A percentile compares a stretch with the other conserved stretches of the same genome.
phyloP scores from a whole-genome alignment of 2,888 invertebrate species.

The Ptilodon capucinus region DNA sequence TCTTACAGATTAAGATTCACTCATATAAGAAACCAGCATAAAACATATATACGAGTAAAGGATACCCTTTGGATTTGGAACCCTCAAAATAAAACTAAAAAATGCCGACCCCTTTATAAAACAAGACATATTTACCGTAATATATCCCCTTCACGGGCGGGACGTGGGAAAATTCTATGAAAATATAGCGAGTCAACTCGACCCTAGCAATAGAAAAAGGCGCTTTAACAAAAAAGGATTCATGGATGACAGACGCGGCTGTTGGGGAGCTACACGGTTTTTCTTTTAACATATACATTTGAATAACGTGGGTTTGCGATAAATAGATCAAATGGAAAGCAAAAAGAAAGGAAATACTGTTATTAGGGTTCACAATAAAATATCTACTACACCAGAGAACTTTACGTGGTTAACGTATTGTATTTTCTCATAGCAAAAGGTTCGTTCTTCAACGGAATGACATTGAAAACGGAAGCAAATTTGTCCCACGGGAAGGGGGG shows the following conservation, averaged over 20 bases:
- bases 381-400: no score
- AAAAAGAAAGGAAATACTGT: no score
- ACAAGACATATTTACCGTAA: background rate
- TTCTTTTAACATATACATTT: background rate
- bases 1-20: no score
- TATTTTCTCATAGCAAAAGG: no score
- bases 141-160: background rate
- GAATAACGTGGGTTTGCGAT: background rate
- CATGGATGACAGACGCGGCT: background rate
- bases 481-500: no score
- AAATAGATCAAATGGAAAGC: background rate
- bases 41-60: no score
- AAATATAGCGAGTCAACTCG: background rate
- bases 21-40: no score
- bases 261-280: background rate
- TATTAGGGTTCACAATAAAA: no score
- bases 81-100: background rate
- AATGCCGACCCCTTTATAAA: background rate
- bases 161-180: background rate
- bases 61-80: no score
- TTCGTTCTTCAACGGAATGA: no score
- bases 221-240: background rate
- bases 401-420: no score
- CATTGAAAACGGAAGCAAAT: no score
- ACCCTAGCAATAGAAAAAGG: background rate